Evolutionary conservation across 2,888 invertebrate genomes (phyloP), one percentile per base, ranked within the genome.

Genomic region (Lepetodrilus schrolli): DNA sequence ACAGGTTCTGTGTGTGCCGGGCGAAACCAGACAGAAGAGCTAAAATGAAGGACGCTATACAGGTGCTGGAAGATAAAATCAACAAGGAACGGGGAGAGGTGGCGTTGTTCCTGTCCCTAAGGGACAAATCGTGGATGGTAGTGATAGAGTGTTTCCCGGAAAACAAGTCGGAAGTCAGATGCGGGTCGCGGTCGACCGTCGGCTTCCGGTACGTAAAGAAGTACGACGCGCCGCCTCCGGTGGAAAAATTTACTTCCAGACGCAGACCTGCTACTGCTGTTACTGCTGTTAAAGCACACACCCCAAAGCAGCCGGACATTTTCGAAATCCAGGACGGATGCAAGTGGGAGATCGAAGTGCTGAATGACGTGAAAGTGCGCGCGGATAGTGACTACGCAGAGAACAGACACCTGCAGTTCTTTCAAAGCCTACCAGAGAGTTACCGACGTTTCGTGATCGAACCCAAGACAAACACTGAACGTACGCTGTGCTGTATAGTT

Each of bases 1-100:
- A n/a, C 81, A 89, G 89, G 72, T 89, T 86, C 75, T 88, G 89
- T 74, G 86, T 90, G 7, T 87, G 86, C 5, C 73, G 84, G 34
- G 80, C 86, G 2, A 83, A 82, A 47, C 86, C 87, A 8, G 85
- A 84, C 13, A 80, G 86, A 13, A 83, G 82, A 66, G 80, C 81
- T 47, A 79, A 87, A 58, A 78, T 89, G 74, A 80, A 80, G 36
- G 80, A 85, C 20, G 84, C 86, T 7, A 77, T 87, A 4, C 76
- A 77, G 4, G 69, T 86, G 4, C 72, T 88, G 4, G 87, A 88
- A 72, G 82, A 79, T 5, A 71, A 81, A 4, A 76, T 70, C 26
- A 79, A 78, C 47, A 82, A 79, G 74, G 84, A 84, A 69, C 82
- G 81, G 65, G 89, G 88, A 1, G 87, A 89, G 72, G 74, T 89